Base-by-base conservation (phyloP, 2,797 vertebrate species). In the Adelosebastes latens region DNA sequence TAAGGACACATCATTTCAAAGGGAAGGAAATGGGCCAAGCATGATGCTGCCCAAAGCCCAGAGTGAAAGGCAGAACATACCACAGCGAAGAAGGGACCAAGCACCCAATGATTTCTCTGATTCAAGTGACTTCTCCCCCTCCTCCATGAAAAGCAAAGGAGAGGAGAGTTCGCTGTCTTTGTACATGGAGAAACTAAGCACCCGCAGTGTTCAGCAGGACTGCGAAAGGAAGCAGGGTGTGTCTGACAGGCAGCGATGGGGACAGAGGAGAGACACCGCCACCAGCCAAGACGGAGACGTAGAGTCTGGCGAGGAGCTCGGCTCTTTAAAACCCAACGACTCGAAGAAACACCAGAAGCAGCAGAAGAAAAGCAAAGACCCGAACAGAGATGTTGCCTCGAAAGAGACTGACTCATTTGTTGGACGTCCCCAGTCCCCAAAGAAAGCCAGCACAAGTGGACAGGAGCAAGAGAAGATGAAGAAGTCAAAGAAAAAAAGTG, bases 281-380 rank as follows among this genome's bases (percentile, higher is more conserved):
- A 68, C 87, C 79, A 94, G 92, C 87, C 93, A 90, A 1, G 95
- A 96, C 64, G 94, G 92, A 80, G 96, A 95, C 65, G 87, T 93
- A 0, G 95, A 96, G 55, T 87, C 94, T 2, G 93, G 92, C 0
- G 94, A 94, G 64, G 94, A 94, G 42, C 63, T 93, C 1, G 56
- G 60, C 42, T 76, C 72, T 12, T 53, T 86, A 16, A 90, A 77
- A 68, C 72, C 58, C 9, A 73, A 12, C 8, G 75, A 93, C 11
- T 66, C 84, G 2, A 93, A 87, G 73, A 95, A 88, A 75, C 87
- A 87, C 5, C 92, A 89, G 86, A 94, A 91, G 64, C 92, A 84
- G 75, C 93, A 90, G 62, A 95, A 83, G 76, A 94, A 87, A 80
- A 92, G 68, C 46, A 91, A 93, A 61, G 90, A 90, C 24, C 32